Evolutionary conservation across 2,113 vertebrate species (phyloP).

Genomic region (Platycercus adscitus): DNA sequence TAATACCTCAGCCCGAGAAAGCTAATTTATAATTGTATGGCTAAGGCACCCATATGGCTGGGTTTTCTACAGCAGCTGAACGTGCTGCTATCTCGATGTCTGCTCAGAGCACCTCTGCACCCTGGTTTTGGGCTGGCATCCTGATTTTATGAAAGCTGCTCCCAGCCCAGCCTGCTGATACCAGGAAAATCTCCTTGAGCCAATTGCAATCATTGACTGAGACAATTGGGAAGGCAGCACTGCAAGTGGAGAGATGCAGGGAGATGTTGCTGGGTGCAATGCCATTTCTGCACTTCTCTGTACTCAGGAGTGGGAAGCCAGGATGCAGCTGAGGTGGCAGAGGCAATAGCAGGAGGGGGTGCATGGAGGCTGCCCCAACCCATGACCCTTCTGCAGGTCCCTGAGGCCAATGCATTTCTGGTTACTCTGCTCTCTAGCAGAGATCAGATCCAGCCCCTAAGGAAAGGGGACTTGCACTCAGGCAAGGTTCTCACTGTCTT

Average conservation of each 20-base stretch:
- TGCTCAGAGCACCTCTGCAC: neutral
- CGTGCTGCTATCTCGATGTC: accelerated
- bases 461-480: neutral
- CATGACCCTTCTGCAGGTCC: neutral
- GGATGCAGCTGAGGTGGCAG: neutral
- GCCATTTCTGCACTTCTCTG: neutral
- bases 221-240: neutral
- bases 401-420: neutral
- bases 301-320: accelerated
- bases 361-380: neutral
- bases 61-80: neutral
- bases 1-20: neutral
- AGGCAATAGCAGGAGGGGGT: accelerated
- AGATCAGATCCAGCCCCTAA: neutral
- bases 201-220: neutral
- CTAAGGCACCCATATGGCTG: neutral
- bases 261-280: neutral
- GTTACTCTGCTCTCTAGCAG: neutral
- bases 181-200: neutral
- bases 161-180: neutral
- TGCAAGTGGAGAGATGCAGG: neutral
- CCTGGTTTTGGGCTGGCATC: neutral
- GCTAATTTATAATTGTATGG: neutral
- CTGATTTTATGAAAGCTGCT: neutral
- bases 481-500: neutral